Percentiles rank a stretch among this genome's conserved stretches.
Conservation (phyloP, 2,113 vertebrate genomes). For the Cathartes aura region DNA sequence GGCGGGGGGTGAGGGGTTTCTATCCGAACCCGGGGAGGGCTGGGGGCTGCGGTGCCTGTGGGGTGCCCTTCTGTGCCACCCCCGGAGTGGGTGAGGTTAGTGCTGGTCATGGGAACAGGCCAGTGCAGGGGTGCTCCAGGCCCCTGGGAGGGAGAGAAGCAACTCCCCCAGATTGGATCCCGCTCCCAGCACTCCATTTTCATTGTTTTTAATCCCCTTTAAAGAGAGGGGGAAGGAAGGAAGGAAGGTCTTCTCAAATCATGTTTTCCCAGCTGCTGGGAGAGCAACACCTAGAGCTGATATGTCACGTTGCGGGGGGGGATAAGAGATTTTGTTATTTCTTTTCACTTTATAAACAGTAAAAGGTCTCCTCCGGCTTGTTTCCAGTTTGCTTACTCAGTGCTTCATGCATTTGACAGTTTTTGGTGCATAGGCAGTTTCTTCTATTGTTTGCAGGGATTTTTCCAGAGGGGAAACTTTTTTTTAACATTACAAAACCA, state of each 20-base stretch:
- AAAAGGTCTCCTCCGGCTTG: background rate
- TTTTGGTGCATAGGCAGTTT: constrained; percentile 58
- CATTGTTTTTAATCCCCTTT: background rate
- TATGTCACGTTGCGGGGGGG: background rate
- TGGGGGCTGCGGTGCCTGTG: background rate
- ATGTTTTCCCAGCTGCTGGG: constrained; percentile 50
- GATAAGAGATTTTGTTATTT: background rate
- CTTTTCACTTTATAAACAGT: constrained; percentile 20
- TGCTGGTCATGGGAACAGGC: background rate
- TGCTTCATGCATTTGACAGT: constrained; percentile 44
- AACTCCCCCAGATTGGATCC: background rate
- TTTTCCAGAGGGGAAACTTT: constrained; percentile 67
- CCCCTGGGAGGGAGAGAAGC: background rate
- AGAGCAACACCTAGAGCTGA: background rate
- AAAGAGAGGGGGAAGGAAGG: background rate
- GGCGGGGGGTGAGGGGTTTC: rapidly evolving
- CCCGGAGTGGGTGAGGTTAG: background rate
- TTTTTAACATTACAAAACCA: constrained; percentile 46
- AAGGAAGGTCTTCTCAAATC: constrained; percentile 1
- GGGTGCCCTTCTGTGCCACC: background rate
- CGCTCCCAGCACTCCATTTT: rapidly evolving
- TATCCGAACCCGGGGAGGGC: background rate
- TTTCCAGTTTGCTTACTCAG: constrained; percentile 62
- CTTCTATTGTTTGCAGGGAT: constrained; percentile 69
- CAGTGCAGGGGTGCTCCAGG: background rate